Conservation (phyloP, 2,797 vertebrate species). For the Lates japonicus region DNA sequence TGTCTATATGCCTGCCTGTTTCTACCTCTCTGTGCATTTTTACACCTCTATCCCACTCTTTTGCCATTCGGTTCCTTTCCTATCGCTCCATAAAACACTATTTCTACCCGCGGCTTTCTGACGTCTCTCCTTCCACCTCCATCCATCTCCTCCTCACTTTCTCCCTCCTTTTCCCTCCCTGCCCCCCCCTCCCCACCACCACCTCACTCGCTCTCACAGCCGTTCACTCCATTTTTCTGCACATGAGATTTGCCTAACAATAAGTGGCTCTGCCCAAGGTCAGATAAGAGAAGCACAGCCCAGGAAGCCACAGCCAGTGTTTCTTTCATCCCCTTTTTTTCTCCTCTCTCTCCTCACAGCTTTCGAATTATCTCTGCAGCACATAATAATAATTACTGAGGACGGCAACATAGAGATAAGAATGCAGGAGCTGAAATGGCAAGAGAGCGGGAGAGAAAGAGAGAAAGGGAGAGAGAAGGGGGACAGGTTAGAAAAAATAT, state of each 20-base stretch:
- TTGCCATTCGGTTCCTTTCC: slow-evolving; percentile 70
- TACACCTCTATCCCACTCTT: slow-evolving; percentile 72
- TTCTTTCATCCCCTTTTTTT: slow-evolving; percentile 83
- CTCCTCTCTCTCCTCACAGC: slow-evolving; percentile 85
- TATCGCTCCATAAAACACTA: slow-evolving; percentile 84
- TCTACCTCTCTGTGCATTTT: slow-evolving; percentile 67
- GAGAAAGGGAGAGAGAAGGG: slow-evolving; percentile 34
- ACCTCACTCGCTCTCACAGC: slow-evolving; percentile 72
- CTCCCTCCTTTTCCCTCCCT: slow-evolving; percentile 49
- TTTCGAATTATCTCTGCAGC: slow-evolving; percentile 90
- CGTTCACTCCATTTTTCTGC: slow-evolving; percentile 83
- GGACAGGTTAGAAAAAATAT: slow-evolving; percentile 73
- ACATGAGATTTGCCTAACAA: slow-evolving; percentile 92
- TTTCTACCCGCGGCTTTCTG: slow-evolving; percentile 78
- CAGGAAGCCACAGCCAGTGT: slow-evolving; percentile 87
- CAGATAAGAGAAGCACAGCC: slow-evolving; percentile 89
- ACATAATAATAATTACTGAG: slow-evolving; percentile 92
- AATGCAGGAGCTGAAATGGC: slow-evolving; percentile 82
- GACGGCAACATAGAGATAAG: slow-evolving; percentile 89
- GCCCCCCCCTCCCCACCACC: slow-evolving; percentile 37
- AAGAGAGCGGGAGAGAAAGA: slow-evolving; percentile 67
- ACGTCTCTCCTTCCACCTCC: slow-evolving; percentile 76
- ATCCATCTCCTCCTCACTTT: slow-evolving; percentile 74
- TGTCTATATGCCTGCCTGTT: slow-evolving; percentile 35
- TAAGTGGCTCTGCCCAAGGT: slow-evolving; percentile 91